These are phyloP conservation scores for Aspidoscelis tigris DNA, from an alignment of 2,113 vertebrate genomes.

Conservation along the genomic window DNA sequence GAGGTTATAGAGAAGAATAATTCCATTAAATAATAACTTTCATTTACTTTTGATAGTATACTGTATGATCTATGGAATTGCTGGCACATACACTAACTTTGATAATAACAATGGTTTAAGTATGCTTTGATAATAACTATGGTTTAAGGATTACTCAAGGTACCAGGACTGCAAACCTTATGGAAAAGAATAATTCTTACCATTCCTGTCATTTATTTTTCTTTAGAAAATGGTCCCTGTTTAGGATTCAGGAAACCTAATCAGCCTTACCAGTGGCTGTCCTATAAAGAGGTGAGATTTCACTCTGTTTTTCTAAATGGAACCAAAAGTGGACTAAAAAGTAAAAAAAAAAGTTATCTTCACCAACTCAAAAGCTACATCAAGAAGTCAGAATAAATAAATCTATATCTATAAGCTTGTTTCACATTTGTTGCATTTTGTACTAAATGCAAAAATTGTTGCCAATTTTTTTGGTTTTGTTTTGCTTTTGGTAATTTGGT, in stretches of 20 bases:
- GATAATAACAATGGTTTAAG: neutral
- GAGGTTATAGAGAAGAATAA: accelerated
- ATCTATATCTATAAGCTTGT: neutral
- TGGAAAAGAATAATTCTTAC: neutral
- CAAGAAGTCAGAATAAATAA: neutral
- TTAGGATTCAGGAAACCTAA: constrained; percentile 93
- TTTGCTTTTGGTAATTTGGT: neutral
- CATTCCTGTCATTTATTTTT: constrained; percentile 7
- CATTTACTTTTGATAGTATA: neutral
- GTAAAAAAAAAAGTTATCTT: no score
- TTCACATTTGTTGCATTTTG: neutral
- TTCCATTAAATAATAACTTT: neutral
- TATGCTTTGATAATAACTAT: neutral
- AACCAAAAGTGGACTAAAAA: neutral
- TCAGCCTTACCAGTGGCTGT: constrained; percentile 95
- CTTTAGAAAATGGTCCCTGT: constrained; percentile 91
- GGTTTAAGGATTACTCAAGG: neutral
- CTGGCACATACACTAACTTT: accelerated
- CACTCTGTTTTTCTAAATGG: neutral
- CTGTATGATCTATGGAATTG: constrained; percentile 1
- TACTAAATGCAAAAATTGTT: no score
- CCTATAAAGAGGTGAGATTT: constrained; percentile 92
- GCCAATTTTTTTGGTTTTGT: no score
- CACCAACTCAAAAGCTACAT: neutral
- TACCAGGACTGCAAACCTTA: neutral